These are phyloP conservation scores for Listrodromus nycthemerus DNA, from an alignment of 2,888 invertebrate species.

Conservation along the genomic window DNA sequence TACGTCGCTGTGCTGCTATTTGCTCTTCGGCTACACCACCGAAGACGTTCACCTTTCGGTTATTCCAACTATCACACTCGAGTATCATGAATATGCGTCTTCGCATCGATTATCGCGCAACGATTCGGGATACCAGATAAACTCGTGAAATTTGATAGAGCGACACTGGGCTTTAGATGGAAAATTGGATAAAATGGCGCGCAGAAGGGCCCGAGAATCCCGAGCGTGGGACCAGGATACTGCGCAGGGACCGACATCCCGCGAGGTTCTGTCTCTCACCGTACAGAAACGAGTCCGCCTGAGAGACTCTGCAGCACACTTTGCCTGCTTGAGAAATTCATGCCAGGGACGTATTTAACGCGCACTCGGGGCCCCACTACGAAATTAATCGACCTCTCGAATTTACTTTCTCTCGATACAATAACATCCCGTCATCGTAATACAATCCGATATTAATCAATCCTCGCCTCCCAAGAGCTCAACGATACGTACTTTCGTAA, in stretches of 20 bases:
- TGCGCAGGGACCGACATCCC: conserved; percentile 76
- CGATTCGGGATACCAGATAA: neutral
- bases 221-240: conserved; percentile 67
- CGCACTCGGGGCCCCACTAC: neutral
- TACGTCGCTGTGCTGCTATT: conserved; percentile 58
- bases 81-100: neutral
- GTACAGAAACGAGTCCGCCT: conserved; percentile 47
- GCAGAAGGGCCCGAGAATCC: conserved; percentile 45
- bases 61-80: neutral
- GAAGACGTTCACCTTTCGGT: conserved; percentile 73
- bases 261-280: conserved; percentile 75
- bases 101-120: neutral
- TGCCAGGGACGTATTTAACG: conserved; percentile 71
- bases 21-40: conserved; percentile 62
- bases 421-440: neutral
- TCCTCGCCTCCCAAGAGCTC: neutral
- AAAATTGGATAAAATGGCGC: conserved; percentile 37
- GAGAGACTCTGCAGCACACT: conserved; percentile 47
- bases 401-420: conserved; percentile 8
- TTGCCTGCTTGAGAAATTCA: conserved; percentile 59
- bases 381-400: neutral
- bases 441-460: neutral
- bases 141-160: conserved; percentile 55
- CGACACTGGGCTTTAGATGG: conserved; percentile 1
- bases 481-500: neutral